Evolutionary conservation across 2,888 invertebrate genomes (phyloP), one percentile per base, ranked within the genome.

Genomic region (Tetanocera ferruginea): DNA sequence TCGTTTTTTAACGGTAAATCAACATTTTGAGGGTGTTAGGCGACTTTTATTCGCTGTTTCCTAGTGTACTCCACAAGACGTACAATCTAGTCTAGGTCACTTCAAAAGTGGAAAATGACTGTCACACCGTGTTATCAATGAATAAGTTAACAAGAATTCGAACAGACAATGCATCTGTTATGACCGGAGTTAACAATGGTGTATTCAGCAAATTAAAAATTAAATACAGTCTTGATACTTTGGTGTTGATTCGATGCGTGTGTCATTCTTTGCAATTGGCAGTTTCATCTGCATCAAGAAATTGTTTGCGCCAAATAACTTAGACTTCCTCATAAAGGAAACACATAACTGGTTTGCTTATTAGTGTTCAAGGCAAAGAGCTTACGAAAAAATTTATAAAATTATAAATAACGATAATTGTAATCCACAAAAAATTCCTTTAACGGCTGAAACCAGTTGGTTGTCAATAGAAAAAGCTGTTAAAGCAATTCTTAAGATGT

Each of bases 281-380:
- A 19, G 72, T 77, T 23, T 64, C 23, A n/a, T 25, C 51, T 3
- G 76, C 73, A 23, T 55, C 73, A 4, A 62, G 66, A 23, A 52
- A 67, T 37, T 43, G 43, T 55, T 74, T 79, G 19, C 70, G 62
- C 57, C n/a, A n/a, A 62, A 62, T 17, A 79, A 74, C 43, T 73
- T 76, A 28, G 73, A 76, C 31, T 79, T 74, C 25, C 62, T 76
- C 2, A 57, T 79, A 9, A 62, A 62, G 34, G 76, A 78, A 73
- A 62, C 72, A 3, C 69, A 78, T 43, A 78, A 78, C 62, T 78
- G 76, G 76, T 78, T 78, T 76, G 28, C 67, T 34, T 62, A 62
- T 60, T 78, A 67, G 3, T 34, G 72, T 31, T 51, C 67, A n/a
- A 23, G 67, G 25, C 76, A 78, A 76, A 76, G 76, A 19, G 23